Evolutionary conservation across 2,113 vertebrate genomes (phyloP).

Genomic region (Mastomys coucha): DNA sequence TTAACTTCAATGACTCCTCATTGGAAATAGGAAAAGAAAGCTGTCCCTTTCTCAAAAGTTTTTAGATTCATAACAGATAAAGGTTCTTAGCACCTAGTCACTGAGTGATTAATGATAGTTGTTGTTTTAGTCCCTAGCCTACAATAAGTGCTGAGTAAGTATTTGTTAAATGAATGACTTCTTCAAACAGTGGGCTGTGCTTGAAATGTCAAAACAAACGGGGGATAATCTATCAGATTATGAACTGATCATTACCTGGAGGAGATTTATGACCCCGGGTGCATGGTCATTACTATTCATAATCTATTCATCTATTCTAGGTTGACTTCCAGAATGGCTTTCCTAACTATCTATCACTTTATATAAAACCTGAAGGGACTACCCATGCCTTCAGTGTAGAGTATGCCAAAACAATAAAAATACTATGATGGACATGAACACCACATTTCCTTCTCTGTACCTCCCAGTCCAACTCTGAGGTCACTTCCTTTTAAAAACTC

Average conservation of each 20-base stretch:
- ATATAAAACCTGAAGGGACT: neutral
- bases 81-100: constrained; percentile 24
- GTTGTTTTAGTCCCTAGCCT: neutral
- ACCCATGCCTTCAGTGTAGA: neutral
- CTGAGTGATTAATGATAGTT: constrained; percentile 15
- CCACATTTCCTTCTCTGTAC: neutral
- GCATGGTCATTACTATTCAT: constrained; percentile 23
- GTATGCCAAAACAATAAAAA: constrained; percentile 21
- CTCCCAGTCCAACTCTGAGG: neutral
- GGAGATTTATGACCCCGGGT: constrained; percentile 58
- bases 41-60: neutral
- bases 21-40: constrained; percentile 21
- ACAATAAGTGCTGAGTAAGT: constrained; percentile 37
- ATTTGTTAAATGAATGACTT: constrained; percentile 31
- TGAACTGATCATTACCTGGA: constrained; percentile 29
- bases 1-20: constrained; percentile 9
- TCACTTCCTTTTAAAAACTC: neutral
- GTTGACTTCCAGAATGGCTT: constrained; percentile 44
- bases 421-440: neutral
- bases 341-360: constrained; percentile 55
- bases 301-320: constrained; percentile 33
- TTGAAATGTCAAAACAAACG: constrained; percentile 48
- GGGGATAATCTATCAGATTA: constrained; percentile 53
- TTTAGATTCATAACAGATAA: constrained; percentile 17
- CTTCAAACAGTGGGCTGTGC: constrained; percentile 10